Evolutionary conservation across 2,113 vertebrate species (phyloP).

Genomic region (Eulemur rufifrons): DNA sequence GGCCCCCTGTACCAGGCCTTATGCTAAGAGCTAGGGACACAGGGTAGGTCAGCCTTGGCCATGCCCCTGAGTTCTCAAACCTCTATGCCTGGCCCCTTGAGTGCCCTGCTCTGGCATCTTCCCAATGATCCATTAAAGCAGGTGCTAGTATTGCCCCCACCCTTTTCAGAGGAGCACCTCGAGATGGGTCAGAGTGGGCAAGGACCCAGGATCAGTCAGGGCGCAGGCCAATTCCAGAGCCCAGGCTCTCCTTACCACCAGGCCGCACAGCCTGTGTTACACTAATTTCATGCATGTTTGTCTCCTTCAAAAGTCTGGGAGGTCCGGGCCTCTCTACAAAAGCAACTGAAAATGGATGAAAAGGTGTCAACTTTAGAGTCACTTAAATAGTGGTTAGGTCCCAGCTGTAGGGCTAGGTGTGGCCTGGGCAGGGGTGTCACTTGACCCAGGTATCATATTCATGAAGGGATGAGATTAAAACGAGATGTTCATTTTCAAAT

Average conservation of each 20-base stretch:
- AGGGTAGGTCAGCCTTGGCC: background rate
- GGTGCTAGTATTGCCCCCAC: background rate
- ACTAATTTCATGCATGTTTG: background rate
- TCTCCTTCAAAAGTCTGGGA: background rate
- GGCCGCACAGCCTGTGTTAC: background rate
- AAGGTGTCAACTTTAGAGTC: background rate
- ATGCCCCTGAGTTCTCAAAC: background rate
- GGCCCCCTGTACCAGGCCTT: background rate
- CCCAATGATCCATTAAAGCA: background rate
- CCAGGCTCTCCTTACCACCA: background rate
- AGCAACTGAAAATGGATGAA: background rate
- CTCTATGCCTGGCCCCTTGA: background rate
- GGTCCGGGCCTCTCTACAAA: background rate
- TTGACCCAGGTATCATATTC: background rate
- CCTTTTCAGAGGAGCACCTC: background rate
- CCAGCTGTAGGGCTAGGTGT: background rate
- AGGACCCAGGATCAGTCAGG: slow-evolving; percentile 7
- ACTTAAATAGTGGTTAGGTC: background rate
- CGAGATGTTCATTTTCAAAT: background rate
- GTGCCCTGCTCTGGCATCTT: background rate
- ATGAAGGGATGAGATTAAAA: background rate
- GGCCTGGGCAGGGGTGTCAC: background rate
- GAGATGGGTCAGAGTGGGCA: background rate
- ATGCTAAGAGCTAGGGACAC: background rate
- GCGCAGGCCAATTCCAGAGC: background rate